Base-by-base conservation (phyloP, 2,113 vertebrate genomes). In the Paracyprichromis sp. region DNA sequence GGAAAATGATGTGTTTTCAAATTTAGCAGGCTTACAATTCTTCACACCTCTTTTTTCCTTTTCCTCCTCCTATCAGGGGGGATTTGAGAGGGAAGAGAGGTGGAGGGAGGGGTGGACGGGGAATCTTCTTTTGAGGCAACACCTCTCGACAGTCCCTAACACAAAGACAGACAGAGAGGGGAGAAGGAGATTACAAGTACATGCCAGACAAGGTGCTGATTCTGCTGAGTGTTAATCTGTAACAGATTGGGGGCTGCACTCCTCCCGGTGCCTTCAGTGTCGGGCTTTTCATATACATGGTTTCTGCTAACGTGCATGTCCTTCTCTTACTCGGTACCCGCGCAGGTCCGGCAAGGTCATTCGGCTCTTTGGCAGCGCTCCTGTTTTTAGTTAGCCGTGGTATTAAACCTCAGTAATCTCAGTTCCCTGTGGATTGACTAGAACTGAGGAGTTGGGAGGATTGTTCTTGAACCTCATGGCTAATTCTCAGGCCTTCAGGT, bases 181-280 rank as follows among this genome's bases (percentile, higher is more conserved):
- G 82, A 83, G 85, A 87, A 56, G 54, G 78, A 90, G 91, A 94
- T 95, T 92, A 94, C 82, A 24, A 57, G 79, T 69, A 90, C 83
- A 91, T 21, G 86, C 59, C 89, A 92, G 92, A 91, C 93, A 86
- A 92, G 92, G 89, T 90, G 90, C 92, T 84, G 86, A 93, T 91
- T 87, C 86, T 40, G 83, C 53, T 5, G 54, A 76, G 90, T 19
- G 91, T 92, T 95, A 93, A 94, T 94, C 92, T 93, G 92, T 43
- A 90, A 91, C 92, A 94, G 92, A 93, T 86, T 91, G 88, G 83
- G 78, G 69, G 80, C 86, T 45, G 34, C 53, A 7, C 84, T 54
- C 71, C 80, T 79, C 80, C 24, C 5, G 29, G 21, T 56, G 56
- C 26, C 43, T 61, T 76, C 71, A 61, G 45, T 29, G 73, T 90